phyloP scores from a whole-genome alignment of 2,113 vertebrate species.

The Excalfactoria chinensis region DNA sequence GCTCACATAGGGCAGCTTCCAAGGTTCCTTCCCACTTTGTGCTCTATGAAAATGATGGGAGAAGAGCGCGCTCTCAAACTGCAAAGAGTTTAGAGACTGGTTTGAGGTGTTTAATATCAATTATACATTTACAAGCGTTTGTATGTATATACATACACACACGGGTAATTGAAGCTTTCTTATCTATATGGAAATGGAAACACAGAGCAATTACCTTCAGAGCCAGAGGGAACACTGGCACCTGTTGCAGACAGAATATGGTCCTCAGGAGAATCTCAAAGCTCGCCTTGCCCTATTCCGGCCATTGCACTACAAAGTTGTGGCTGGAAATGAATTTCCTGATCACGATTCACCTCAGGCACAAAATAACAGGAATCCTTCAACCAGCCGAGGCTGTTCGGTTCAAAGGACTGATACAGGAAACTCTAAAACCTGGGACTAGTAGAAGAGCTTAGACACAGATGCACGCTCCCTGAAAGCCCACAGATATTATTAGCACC shows the following conservation, averaged over 20 bases:
- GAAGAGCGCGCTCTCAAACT: not conserved
- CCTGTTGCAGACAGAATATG: not conserved
- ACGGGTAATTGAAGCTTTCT: not conserved
- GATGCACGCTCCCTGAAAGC: not conserved
- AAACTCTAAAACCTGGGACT: not conserved
- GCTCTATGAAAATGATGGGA: not conserved
- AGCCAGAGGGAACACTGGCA: slow-evolving; percentile 23
- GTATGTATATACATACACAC: not conserved
- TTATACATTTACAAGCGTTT: not conserved
- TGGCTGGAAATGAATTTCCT: not conserved
- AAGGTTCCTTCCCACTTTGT: not conserved
- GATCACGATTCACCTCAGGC: not conserved
- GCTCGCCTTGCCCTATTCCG: not conserved
- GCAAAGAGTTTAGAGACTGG: not conserved
- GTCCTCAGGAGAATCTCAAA: slow-evolving; percentile 3
- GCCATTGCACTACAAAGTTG: not conserved
- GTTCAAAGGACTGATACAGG: not conserved
- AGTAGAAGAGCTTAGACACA: not conserved
- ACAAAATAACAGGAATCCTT: not conserved
- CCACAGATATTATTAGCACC: not conserved
- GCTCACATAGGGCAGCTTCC: rapidly evolving
- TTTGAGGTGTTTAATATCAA: not conserved
- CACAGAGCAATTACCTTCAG: not conserved
- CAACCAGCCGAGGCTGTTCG: not conserved
- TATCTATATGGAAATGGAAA: slow-evolving; percentile 38